phyloP scores from a whole-genome alignment of 1,140 invertebrate species.

The Myzus persicae region DNA sequence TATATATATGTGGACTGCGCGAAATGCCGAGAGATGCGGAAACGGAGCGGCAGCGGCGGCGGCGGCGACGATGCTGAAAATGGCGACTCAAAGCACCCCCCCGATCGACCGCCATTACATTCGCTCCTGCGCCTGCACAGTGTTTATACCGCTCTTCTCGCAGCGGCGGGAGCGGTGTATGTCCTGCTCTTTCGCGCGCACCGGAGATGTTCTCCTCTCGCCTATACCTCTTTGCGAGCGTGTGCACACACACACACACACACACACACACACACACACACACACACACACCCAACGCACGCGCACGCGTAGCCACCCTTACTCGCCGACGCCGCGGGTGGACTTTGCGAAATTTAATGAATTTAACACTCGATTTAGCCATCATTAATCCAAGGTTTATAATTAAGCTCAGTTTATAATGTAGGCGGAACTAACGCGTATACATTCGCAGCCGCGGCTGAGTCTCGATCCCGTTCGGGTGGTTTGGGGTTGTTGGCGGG shows the following conservation, averaged over 20 bases:
- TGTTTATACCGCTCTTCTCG: neutral
- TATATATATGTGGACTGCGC: neutral
- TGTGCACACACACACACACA: neutral
- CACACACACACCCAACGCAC: neutral
- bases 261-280: neutral
- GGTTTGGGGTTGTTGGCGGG: neutral
- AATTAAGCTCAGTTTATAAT: conserved; percentile 50
- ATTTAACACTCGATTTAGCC: conserved; percentile 58
- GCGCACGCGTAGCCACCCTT: conserved; percentile 19
- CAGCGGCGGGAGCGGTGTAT: neutral
- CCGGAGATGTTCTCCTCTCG: neutral
- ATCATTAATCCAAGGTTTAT: conserved; percentile 48
- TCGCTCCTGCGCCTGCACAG: neutral
- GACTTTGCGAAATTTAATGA: conserved; percentile 55
- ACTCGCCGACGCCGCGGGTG: conserved; percentile 24
- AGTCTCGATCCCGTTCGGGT: neutral
- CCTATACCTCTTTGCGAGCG: neutral
- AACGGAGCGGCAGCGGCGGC: neutral
- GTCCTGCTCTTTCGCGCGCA: neutral
- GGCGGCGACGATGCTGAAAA: conserved; percentile 15
- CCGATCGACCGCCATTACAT: conserved; percentile 39
- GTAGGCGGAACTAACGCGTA: conserved; percentile 38
- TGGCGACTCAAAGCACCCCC: conserved; percentile 42
- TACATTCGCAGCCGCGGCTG: neutral
- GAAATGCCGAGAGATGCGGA: neutral